Percentiles rank a stretch among this genome's conserved stretches.
Conservation (phyloP, 2,888 invertebrate genomes). For the Odontocerum albicorne region DNA sequence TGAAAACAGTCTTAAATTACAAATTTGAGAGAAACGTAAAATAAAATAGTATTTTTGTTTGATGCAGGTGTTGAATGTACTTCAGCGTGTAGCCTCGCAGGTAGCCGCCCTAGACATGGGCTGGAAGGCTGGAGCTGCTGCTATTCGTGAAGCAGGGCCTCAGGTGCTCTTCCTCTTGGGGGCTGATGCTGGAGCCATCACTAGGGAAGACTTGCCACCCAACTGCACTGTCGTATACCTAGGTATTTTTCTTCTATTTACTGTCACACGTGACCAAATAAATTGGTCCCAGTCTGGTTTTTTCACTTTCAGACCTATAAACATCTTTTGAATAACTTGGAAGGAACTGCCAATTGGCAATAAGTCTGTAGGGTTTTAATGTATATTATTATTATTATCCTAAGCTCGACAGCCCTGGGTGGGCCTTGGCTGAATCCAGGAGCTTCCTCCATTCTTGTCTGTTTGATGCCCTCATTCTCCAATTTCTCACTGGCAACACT, state of each 20-base stretch:
- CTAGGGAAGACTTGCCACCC: conserved; percentile 74
- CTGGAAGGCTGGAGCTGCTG: conserved; percentile 74
- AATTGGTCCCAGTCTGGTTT: too few species aligned
- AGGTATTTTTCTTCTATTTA: conserved; percentile 52
- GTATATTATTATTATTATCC: too few species aligned
- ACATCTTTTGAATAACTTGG: background rate
- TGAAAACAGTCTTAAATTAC: too few species aligned
- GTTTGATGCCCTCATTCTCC: too few species aligned
- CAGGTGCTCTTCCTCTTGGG: conserved; percentile 88
- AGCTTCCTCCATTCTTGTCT: too few species aligned
- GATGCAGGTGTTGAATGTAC: conserved; percentile 90
- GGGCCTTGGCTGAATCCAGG: too few species aligned
- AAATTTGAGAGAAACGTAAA: too few species aligned
- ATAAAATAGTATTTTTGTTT: too few species aligned
- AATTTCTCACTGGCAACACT: too few species aligned
- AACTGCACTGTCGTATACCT: conserved; percentile 89
- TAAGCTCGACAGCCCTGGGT: too few species aligned
- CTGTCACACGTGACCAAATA: too few species aligned
- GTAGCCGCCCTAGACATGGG: conserved; percentile 96
- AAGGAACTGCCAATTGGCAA: background rate
- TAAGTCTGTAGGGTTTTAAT: too few species aligned
- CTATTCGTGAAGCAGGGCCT: conserved; percentile 66
- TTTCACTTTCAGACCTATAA: conserved; percentile 5
- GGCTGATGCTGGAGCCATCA: conserved; percentile 86
- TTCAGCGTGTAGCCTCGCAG: conserved; percentile 90